phyloP scores from a whole-genome alignment of 1,140 invertebrate genomes.

The Triops cancriformis region DNA sequence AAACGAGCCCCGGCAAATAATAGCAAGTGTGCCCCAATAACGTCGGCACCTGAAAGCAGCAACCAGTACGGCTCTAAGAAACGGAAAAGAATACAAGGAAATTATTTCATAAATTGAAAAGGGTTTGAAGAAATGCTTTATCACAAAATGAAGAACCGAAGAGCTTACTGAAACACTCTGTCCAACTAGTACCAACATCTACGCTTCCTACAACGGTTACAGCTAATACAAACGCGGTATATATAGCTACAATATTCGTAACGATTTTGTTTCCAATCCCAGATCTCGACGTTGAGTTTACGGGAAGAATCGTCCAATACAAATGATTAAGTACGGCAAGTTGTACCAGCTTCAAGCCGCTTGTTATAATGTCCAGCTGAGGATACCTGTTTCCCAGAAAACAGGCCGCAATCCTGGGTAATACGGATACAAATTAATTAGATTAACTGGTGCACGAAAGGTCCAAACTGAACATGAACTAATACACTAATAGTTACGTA shows the following conservation, averaged over 20 bases:
- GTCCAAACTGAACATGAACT: too few species aligned
- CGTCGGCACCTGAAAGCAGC: constrained; percentile 45
- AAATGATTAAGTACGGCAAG: constrained; percentile 47
- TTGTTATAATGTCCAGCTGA: constrained; percentile 45
- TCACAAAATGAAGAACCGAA: constrained; percentile 17
- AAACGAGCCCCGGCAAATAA: constrained; percentile 43
- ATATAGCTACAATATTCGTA: constrained; percentile 32
- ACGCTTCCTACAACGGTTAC: constrained; percentile 45
- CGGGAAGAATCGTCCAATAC: constrained; percentile 45
- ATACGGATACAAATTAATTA: constrained; percentile 27
- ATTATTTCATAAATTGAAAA: neutral
- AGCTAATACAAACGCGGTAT: constrained; percentile 43
- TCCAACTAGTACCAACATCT: constrained; percentile 42
- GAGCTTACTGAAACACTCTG: constrained; percentile 46
- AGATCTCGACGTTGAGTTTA: neutral
- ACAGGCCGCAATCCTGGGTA: constrained; percentile 44
- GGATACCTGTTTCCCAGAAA: constrained; percentile 41
- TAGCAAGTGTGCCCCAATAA: constrained; percentile 47
- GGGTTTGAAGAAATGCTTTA: constrained; percentile 14
- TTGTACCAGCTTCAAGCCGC: constrained; percentile 45
- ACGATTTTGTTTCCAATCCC: neutral
- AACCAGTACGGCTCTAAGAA: constrained; percentile 47
- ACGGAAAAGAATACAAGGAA: constrained; percentile 25
- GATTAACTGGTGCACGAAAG: too few species aligned
- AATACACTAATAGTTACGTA: constrained; percentile 34